A percentile compares a stretch with the other conserved stretches of the same genome.
These are phyloP conservation scores for Chelon labrosus DNA, from an alignment of 2,797 vertebrate genomes.

Conservation along the genomic window DNA sequence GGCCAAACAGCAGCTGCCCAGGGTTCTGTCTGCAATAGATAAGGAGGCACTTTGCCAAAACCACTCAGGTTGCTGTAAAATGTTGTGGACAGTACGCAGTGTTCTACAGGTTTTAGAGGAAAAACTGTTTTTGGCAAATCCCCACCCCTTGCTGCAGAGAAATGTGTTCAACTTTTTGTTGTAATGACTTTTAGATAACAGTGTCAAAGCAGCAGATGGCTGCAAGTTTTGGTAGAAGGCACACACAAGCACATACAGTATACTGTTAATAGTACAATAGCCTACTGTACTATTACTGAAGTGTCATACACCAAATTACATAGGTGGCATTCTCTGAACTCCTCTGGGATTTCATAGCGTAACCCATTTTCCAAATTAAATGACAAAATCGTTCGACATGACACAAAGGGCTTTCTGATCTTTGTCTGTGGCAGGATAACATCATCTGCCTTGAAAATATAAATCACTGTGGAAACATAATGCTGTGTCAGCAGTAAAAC, in stretches of 20 bases:
- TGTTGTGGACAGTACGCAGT: constrained; percentile 30
- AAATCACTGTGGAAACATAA: too few species aligned
- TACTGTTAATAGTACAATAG: not conserved
- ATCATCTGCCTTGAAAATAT: too few species aligned
- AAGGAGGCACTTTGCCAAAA: constrained; percentile 46
- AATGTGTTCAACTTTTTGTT: constrained; percentile 23
- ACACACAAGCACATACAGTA: not conserved
- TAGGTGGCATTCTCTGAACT: not conserved
- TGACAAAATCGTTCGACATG: not conserved
- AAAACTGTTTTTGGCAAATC: constrained; percentile 38
- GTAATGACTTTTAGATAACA: constrained; percentile 42
- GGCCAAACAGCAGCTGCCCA: constrained; percentile 21
- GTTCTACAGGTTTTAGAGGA: constrained; percentile 35
- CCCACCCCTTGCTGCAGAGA: constrained; percentile 10
- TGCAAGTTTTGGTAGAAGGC: constrained; percentile 4
- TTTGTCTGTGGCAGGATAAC: too few species aligned
- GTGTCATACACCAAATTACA: not conserved
- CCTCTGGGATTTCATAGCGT: too few species aligned
- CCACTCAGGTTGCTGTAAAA: constrained; percentile 35
- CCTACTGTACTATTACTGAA: not conserved
- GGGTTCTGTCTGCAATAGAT: constrained; percentile 52
- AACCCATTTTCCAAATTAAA: not conserved
- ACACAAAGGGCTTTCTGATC: not conserved
- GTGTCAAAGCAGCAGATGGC: constrained; percentile 15
- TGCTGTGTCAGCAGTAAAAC: too few species aligned